Base-by-base conservation (phyloP, 2,113 vertebrate genomes). In the Nipponia nippon region DNA sequence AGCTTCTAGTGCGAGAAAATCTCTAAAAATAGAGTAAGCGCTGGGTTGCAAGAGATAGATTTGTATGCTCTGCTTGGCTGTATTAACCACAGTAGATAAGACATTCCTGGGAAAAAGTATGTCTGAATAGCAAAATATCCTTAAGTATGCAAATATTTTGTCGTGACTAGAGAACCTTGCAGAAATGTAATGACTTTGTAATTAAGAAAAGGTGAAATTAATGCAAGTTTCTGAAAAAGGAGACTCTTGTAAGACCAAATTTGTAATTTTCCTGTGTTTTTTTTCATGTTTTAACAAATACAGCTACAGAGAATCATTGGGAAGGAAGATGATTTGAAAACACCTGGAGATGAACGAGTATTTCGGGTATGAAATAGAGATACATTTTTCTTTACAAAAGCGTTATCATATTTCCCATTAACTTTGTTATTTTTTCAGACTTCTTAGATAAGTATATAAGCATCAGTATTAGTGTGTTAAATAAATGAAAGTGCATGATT, bases 301-400 rank as follows among this genome's bases (percentile, higher is more conserved):
- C 96, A 99, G 99, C 98, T 99, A 34, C 99, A 99, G 98, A 99
- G 98, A 77, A 99, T 99, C 87, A 98, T 99, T 96, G 97, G 99
- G 53, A 99, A 98, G 75, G 98, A 98, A 97, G 99, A 99, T 94
- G 95, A 95, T 61, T 59, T 98, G 83, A 98, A 96, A 96, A 70
- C 56, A 89, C 36, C 88, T 93, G 95, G 83, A 79, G 75, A 91
- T 0, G 91, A 96, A 66, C 62, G 69, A 53, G 21, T 97, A 12
- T 46, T 69, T 86, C 96, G 59, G 98, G 98, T 98, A 98, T 91
- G 97, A 72, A 65, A 63, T n/a, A 69, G 49, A 87, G 22, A 77
- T 47, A 38, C 3, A 11, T 58, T 80, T 95, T 82, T 91, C 47
- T 79, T 93, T 92, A 58, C 40, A 66, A 52, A 87, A 67, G 16